These are phyloP conservation scores for Oryctolagus cuniculus DNA, from an alignment of 2,113 vertebrate genomes.

Conservation along the genomic window DNA sequence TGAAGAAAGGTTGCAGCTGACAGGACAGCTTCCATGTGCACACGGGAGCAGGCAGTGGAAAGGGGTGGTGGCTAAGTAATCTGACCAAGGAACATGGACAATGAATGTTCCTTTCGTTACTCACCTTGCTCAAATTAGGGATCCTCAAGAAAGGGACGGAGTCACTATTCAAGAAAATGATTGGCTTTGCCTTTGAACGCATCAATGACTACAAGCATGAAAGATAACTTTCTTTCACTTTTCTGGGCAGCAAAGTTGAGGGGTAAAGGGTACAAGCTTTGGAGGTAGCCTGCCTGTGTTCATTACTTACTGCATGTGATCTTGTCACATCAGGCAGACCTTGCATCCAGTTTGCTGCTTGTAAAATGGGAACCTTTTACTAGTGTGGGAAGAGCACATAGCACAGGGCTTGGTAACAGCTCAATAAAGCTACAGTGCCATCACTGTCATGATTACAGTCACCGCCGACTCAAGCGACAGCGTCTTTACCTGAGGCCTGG, in stretches of 20 bases:
- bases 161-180: neutral
- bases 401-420: no score
- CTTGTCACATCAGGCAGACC: neutral
- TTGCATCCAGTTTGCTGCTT: neutral
- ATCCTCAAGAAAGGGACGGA: neutral
- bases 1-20: neutral
- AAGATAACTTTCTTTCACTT: neutral
- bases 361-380: neutral
- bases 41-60: neutral
- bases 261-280: neutral
- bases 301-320: neutral
- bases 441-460: neutral
- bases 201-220: neutral
- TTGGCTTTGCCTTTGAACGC: neutral
- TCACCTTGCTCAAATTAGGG: neutral
- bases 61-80: neutral
- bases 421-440: neutral
- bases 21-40: neutral
- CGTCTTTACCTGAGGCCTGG: slow-evolving; percentile 89
- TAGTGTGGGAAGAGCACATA: neutral
- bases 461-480: neutral
- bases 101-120: neutral
- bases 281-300: neutral
- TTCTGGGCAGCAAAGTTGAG: neutral
- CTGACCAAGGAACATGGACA: neutral